These are phyloP conservation scores for Patella caerulea DNA, from an alignment of 2,888 invertebrate species.

Conservation along the genomic window DNA sequence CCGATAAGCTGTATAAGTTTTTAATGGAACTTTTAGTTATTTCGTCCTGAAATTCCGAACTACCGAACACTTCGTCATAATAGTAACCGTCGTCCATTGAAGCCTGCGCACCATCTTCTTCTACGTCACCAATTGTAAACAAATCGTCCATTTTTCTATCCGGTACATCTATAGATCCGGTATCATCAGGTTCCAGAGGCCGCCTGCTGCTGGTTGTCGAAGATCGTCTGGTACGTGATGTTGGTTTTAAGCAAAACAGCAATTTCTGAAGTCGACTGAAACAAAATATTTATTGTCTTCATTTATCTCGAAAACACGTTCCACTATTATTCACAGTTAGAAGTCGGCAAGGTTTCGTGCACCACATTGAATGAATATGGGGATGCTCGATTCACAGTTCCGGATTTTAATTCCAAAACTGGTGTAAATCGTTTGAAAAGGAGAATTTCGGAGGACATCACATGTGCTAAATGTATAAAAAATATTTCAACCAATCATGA, in stretches of 20 bases:
- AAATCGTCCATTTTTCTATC: slow-evolving; percentile 18
- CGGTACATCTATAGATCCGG: slow-evolving; percentile 8
- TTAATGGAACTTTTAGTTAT: slow-evolving; percentile 39
- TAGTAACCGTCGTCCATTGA: slow-evolving; percentile 28
- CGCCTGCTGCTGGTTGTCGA: slow-evolving; percentile 23
- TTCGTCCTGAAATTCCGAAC: slow-evolving; percentile 43
- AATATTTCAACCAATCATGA: no score
- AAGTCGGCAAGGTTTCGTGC: no score
- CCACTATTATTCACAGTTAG: no score
- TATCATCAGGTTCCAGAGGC: slow-evolving; percentile 23
- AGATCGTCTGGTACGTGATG: slow-evolving; percentile 11
- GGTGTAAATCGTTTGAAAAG: no score
- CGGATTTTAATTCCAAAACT: no score
- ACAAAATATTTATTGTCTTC: not conserved
- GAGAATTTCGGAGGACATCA: no score
- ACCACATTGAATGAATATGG: no score
- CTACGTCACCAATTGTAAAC: slow-evolving; percentile 31
- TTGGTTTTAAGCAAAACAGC: not conserved
- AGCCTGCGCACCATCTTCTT: slow-evolving; percentile 14
- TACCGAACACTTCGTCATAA: slow-evolving; percentile 43
- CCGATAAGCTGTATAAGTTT: slow-evolving; percentile 31
- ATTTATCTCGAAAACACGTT: not conserved
- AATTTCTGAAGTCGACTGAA: not conserved
- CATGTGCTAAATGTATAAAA: no score
- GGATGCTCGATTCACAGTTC: no score